These are phyloP conservation scores for Lophotis ruficrista DNA, from an alignment of 2,113 vertebrate genomes.

Conservation along the genomic window DNA sequence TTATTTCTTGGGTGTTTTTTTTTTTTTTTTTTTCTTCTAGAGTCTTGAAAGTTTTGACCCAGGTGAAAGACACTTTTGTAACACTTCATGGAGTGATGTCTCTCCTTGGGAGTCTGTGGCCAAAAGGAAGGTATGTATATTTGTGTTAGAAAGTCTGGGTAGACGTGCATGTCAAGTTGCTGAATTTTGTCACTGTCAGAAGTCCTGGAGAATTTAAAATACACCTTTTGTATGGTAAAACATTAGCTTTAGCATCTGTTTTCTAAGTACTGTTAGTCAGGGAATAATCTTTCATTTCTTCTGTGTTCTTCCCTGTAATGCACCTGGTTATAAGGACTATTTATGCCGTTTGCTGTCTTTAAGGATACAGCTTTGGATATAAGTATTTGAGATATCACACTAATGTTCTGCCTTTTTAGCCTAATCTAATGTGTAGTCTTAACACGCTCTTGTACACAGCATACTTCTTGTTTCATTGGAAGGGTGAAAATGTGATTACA, in stretches of 20 bases:
- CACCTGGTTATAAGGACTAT: neutral
- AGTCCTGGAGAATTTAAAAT: neutral
- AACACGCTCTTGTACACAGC: neutral
- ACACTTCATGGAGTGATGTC: slow-evolving; percentile 83
- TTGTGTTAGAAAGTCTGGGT: neutral
- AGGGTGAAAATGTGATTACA: neutral
- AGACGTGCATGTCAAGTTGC: fast-evolving
- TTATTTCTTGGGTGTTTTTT: neutral
- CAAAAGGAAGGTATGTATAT: slow-evolving; percentile 78
- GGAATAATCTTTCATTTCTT: neutral
- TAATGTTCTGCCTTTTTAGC: neutral
- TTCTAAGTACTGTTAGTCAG: neutral
- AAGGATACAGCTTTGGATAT: neutral
- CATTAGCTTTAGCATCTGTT: neutral
- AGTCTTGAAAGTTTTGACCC: slow-evolving; percentile 78
- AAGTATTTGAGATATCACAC: neutral
- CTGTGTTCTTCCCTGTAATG: neutral
- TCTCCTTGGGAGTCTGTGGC: slow-evolving; percentile 78
- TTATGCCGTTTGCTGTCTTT: fast-evolving
- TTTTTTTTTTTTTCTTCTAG: slow-evolving; percentile 58
- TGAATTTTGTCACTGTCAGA: neutral
- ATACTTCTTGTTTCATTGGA: neutral
- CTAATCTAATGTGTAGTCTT: neutral
- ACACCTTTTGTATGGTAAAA: neutral
- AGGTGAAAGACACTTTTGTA: slow-evolving; percentile 80